Evolutionary conservation across 2,113 vertebrate genomes (phyloP), one percentile per base, ranked within the genome.

Genomic region (Emydocephalus ijimae): DNA sequence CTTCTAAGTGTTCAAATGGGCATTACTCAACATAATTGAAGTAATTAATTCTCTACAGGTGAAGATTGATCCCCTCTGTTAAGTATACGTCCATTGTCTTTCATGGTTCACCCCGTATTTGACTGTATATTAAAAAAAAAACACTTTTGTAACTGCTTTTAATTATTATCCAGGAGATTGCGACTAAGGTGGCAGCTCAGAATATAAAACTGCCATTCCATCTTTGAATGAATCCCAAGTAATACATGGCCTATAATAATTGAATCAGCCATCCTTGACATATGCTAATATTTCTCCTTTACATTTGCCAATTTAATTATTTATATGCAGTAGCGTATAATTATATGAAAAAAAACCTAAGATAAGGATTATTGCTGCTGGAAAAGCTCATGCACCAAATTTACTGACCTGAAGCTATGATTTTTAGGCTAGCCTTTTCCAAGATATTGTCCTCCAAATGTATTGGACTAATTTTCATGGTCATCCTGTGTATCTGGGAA

Each of bases 231-330:
- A 95, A 93, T 93, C 94, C 93, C 90, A 92, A 94, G 91, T 94
- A 21, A 85, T 92, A 45, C 92, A 93, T 61, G 92, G 90, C 95
- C 92, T 81, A 12, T 96, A 92, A 95, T 95, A 88, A 57, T 90
- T 94, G 3, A 0, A 87, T 95, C 92, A 96, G 74, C 87, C 24
- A 0, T 91, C 89, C 23, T 88, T 43, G 90, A 90, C 93, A 91
- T 95, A 94, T 94, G 74, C 43, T 34, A 50, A 85, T 59, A 15
- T 81, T 89, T 90, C 59, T 55, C 57, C 57, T 87, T 95, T 94
- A 81, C 52, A 11, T 93, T 94, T 91, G 85, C 90, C 74, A 95
- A 93, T 96, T 97, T 95, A 95, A 95, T 93, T 92, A 89, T 95
- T 93, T 96, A 94, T 94, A 87, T 85, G 92, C 64, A 88, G 95